A percentile compares a stretch with the other conserved stretches of the same genome.
These are phyloP conservation scores for Strigops habroptila DNA, from an alignment of 2,113 vertebrate species.

Conservation along the genomic window DNA sequence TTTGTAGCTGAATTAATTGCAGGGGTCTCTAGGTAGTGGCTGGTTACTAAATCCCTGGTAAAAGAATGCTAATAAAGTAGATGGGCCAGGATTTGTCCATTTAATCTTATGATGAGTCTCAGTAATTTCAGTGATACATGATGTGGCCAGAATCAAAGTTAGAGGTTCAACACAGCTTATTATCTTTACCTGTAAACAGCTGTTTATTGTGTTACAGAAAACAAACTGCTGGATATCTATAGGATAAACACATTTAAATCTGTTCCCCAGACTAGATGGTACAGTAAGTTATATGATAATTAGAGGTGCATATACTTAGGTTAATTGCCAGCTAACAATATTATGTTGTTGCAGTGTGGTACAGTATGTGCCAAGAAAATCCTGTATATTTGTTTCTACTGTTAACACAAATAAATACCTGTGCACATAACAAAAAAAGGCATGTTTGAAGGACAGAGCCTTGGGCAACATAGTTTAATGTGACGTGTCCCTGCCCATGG, in stretches of 20 bases:
- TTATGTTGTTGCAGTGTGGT: constrained; percentile 50
- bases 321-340: constrained; percentile 66
- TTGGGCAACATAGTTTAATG: too few relatives aligned
- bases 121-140: background rate
- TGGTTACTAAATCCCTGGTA: background rate
- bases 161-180: background rate
- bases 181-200: background rate
- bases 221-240: constrained; percentile 16
- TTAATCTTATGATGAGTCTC: background rate
- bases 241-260: constrained; percentile 55
- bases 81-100: background rate
- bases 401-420: constrained; percentile 29
- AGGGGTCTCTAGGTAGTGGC: background rate
- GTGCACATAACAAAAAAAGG: background rate
- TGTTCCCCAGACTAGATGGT: constrained; percentile 43
- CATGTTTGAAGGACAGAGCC: too few relatives aligned
- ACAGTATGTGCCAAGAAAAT: constrained; percentile 40
- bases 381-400: background rate
- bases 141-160: background rate
- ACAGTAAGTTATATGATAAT: constrained; percentile 58
- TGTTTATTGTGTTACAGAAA: constrained; percentile 35
- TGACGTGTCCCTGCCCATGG: too few relatives aligned
- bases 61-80: background rate
- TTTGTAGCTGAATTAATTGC: background rate
- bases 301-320: constrained; percentile 64